Evolutionary conservation across 2,888 invertebrate genomes (phyloP), one percentile per base, ranked within the genome.

Genomic region (Eupithecia exiguata): DNA sequence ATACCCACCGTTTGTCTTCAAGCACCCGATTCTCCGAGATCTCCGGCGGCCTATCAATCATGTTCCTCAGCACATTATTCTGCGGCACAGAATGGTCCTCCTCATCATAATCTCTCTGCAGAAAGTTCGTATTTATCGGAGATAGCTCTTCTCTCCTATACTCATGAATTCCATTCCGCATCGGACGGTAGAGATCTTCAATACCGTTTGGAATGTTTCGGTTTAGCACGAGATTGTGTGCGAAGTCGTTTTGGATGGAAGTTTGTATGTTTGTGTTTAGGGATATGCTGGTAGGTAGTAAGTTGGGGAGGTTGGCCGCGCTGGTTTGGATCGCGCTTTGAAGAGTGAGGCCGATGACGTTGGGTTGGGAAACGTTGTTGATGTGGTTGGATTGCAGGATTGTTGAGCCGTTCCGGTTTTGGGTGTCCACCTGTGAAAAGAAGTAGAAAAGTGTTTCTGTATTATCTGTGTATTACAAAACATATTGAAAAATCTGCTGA

Each of bases 61-160:
- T 83, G 68, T 84, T 88, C 70, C 89, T 85, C 70, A 88, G 83
- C 46, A 89, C 83, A 73, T 86, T 86, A 25, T 87, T 86, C 76
- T 90, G 91, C 76, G 88, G 86, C 65, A 87, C 84, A 35, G 86
- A 82, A 72, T 87, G 89, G 18, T 92, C 92, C 40, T 93, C 92
- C 5, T 93, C 93, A n/a, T 93, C 92, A 78, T 93, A 92, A 77
- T 92, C 92, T 86, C 93, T 83, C 85, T 92, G 88, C 84, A 87
- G 85, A 87, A 92, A 93, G 87, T 88, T 91, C 0, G 40, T 14
- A 75, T 89, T 89, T 70, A 89, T 63, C 1, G 92, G 90, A 9
- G 91, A 90, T 68, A 89, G 78, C 21, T 92, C 91, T 43, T 90
- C 82, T 12, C 91, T 66, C 40, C 66, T 84, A 76, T 91, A 93